Evolutionary conservation across 30 jellyfish, hydroid and myxozoan species (phyloP), one percentile per base, ranked within the genome.

Genomic region (Hydractinia echinata): DNA sequence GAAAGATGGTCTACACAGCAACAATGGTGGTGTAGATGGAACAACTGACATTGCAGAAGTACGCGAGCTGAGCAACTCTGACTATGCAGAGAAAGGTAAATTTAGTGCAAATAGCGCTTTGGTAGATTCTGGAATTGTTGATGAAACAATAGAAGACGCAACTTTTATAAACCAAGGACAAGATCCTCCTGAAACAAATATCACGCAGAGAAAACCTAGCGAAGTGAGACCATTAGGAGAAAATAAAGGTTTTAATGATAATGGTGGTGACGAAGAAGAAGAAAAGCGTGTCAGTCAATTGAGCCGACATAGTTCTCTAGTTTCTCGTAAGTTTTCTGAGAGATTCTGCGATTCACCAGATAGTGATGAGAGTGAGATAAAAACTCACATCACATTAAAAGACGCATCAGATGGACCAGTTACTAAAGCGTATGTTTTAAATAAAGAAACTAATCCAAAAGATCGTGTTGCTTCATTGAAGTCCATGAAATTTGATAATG

Each of bases 111-210:
- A 7, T 14, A 71, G 51, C 81, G 58, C 61, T 20, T n/a, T 77
- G 77, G 21, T 61, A 10, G 87, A 80, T 50, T 80, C 87, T 50
- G 87, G 87, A 39, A 80, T 80, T 9, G 87, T 68, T 61, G 87
- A 80, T 13, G 82, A 80, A 66, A 80, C 87, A 61, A 10, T 80
- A n/a, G 18, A 54, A 49, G 51, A 80, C 16, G 1, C 87, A 8
- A 80, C 70, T n/a, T 16, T 80, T 5, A 60, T 15, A 8, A n/a
- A 10, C n/a, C 18, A 48, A 14, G 8, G 1, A 5, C 61, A 7
- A 20, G 81, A 71, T 11, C 39, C n/a, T 6, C 30, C 81, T 30
- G 18, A 20, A 20, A 60, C n/a, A 7, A 60, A 71, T 19, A 64
- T n/a, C 16, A 64, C 7, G 7, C 69, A 71, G 16, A 20, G n/a